Base-by-base conservation (phyloP, 1,140 invertebrate genomes). In the Drosophila auraria region DNA sequence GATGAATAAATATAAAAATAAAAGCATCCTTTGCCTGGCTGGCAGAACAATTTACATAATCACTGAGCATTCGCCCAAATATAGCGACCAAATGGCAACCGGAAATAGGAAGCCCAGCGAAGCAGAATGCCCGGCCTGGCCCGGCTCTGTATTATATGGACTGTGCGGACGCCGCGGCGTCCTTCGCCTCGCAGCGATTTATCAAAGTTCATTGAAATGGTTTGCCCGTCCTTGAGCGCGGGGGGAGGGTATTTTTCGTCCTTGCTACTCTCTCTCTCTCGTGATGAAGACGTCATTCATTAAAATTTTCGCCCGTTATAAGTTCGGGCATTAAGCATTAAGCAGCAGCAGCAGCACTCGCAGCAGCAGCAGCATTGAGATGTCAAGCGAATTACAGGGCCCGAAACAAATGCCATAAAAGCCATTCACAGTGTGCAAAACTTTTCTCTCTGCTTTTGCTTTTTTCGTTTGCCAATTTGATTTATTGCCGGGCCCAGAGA, bases 131-230 rank as follows among this genome's bases (percentile, higher is more conserved):
- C 66, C 62, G 65, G 51, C 64, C 30, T 8, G 30, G 33, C 33
- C 27, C 27, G 27, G 33, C 33, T 78, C 62, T 83, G 57, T 80
- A 45, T 80, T 80, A 54, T 79, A 63, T 62, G 38, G 53, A 60
- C 33, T 27, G 47, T 47, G 44, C 50, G 51, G 72, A 66, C 12
- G 38, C 1, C 38, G 38, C 5, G 66, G 56, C 56, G 59, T 70
- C 72, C 63, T 75, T 76, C 63, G 62, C 45, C 62, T 63, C 78
- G 54, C 73, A 78, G 78, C 81, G 73, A 87, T 87, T 87, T 87
- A 87, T 89, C 84, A 87, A 87, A 87, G 84, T 87, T 87, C 84
- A 87, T 87, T 87, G 84, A 89, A 87, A 87, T 84, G 83, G 81
- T 75, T 82, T 70, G 69, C 62, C 61, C 62, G 83, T 71, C 84